These are phyloP conservation scores for Microtus montanus DNA, from an alignment of 2,113 vertebrate genomes.

Conservation along the genomic window DNA sequence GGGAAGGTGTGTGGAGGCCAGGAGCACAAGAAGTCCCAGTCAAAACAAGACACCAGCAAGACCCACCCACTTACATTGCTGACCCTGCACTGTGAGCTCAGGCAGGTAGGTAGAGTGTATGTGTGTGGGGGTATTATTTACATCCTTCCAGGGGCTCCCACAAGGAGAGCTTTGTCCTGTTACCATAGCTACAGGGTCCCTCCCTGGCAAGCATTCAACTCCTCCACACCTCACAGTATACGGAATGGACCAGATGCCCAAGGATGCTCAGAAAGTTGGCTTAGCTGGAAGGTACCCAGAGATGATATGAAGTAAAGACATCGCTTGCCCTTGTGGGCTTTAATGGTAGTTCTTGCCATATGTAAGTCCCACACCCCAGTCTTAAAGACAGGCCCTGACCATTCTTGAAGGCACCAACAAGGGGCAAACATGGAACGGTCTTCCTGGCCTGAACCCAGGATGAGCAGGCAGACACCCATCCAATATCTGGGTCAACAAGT, in stretches of 20 bases:
- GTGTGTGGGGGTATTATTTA: too few species aligned
- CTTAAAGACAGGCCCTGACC: conserved; percentile 38
- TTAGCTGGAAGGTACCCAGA: conserved; percentile 25
- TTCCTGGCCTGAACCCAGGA: neutral
- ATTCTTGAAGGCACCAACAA: neutral
- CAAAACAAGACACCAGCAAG: neutral
- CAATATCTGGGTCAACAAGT: fast-evolving
- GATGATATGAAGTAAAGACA: conserved; percentile 68
- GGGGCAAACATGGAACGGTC: neutral
- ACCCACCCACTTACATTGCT: fast-evolving
- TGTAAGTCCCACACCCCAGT: conserved; percentile 73
- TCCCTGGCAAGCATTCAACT: neutral
- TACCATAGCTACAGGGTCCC: neutral
- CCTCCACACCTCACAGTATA: fast-evolving
- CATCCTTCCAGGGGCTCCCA: neutral
- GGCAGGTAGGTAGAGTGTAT: neutral
- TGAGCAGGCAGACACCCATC: neutral
- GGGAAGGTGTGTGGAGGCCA: neutral
- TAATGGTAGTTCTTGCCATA: conserved; percentile 60
- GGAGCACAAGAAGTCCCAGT: neutral
- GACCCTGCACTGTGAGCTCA: fast-evolving
- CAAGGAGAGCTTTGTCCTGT: neutral
- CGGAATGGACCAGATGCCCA: neutral
- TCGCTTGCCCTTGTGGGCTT: conserved; percentile 9
- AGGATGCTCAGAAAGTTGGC: conserved; percentile 10